Conservation (phyloP, 2,113 vertebrate species). For the Sebastes fasciatus region DNA sequence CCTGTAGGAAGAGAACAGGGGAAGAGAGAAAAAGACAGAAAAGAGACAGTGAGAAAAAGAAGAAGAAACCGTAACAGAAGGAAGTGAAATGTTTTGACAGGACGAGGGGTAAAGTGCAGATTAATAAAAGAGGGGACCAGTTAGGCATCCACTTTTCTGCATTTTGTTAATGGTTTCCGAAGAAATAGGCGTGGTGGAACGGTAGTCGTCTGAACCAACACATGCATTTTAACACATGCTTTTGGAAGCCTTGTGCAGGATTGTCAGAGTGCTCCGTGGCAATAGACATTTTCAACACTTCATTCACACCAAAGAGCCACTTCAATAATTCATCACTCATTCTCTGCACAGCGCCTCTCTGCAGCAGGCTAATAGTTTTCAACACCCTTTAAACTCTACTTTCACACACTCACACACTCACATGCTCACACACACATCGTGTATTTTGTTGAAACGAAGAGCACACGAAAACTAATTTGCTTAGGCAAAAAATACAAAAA, state of each 20-base stretch:
- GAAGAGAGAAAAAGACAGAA: slow-evolving; percentile 19
- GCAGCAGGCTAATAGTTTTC: slow-evolving; percentile 83
- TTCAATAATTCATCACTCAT: slow-evolving; percentile 86
- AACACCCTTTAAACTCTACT: slow-evolving; percentile 80
- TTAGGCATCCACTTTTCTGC: slow-evolving; percentile 7
- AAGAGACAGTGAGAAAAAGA: slow-evolving; percentile 21
- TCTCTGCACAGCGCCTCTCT: slow-evolving; percentile 71
- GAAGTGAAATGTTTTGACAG: slow-evolving; percentile 55
- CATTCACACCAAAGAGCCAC: slow-evolving; percentile 84
- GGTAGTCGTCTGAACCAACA: slow-evolving; percentile 35
- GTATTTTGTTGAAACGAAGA: slow-evolving; percentile 11
- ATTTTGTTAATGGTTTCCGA: slow-evolving; percentile 37
- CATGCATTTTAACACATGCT: slow-evolving; percentile 46
- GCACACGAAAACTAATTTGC: slow-evolving; percentile 15
- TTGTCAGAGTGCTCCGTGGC: slow-evolving; percentile 66
- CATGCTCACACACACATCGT: slow-evolving; percentile 25
- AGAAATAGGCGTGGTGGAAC: slow-evolving; percentile 31
- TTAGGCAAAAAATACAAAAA: slow-evolving; percentile 24
- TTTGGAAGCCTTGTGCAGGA: slow-evolving; percentile 54
- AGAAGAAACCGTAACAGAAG: slow-evolving; percentile 34
- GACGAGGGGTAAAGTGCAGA: slow-evolving; percentile 22
- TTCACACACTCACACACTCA: slow-evolving; percentile 46
- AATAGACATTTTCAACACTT: slow-evolving; percentile 83
- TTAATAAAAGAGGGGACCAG: slow-evolving; percentile 29
- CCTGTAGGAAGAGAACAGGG: slow-evolving; percentile 49